A percentile compares a stretch with the other conserved stretches of the same genome.
Conservation (phyloP, 2,888 invertebrate species). For the Eugnorisma glareosa region DNA sequence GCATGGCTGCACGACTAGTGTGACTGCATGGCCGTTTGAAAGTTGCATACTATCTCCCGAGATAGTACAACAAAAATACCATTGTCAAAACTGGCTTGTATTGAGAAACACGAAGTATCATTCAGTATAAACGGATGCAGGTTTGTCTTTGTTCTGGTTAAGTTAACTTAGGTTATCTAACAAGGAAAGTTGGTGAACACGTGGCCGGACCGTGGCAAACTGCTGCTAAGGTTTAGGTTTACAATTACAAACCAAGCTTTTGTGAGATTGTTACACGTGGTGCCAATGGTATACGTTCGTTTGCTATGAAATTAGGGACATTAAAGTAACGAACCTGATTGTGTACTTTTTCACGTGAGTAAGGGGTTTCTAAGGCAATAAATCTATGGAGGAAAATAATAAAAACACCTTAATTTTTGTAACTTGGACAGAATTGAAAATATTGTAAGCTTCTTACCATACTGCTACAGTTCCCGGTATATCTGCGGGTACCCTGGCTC, state of each 20-base stretch:
- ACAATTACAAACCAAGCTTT: not conserved
- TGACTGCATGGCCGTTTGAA: not conserved
- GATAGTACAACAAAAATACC: not conserved
- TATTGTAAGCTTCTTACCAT: slow-evolving; percentile 74
- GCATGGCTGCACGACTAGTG: not conserved
- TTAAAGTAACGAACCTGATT: not conserved
- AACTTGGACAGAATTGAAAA: not conserved
- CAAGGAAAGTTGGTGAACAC: not conserved
- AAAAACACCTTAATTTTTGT: not conserved
- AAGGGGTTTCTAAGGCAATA: no score
- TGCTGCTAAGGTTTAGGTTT: not conserved
- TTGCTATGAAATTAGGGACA: not conserved
- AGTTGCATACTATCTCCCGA: not conserved
- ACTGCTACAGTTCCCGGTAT: slow-evolving; percentile 73
- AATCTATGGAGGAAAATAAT: not conserved
- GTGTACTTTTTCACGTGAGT: not conserved
- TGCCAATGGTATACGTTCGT: not conserved
- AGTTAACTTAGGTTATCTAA: not conserved
- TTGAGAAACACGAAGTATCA: not conserved
- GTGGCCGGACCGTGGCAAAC: not conserved
- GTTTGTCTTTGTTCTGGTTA: not conserved
- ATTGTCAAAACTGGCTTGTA: not conserved
- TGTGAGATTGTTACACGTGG: not conserved
- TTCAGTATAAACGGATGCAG: not conserved
- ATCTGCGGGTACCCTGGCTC: slow-evolving; percentile 82